Evolutionary conservation across 2,113 vertebrate genomes (phyloP).

Genomic region (Hiodon alosoides): DNA sequence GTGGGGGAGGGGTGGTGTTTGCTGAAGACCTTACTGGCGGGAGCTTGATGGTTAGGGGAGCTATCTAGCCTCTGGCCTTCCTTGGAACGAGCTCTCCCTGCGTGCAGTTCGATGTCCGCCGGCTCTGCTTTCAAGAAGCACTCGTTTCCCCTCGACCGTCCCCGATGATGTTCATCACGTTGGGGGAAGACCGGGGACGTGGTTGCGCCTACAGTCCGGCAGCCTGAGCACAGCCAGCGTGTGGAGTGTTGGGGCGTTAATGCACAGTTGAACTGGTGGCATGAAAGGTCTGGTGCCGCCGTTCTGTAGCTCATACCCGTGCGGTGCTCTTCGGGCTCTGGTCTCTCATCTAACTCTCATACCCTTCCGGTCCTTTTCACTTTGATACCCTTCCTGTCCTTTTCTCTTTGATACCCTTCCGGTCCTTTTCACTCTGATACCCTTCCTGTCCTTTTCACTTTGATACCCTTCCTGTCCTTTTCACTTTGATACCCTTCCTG

Average conservation of each 20-base stretch:
- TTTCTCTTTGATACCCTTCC: slow-evolving; percentile 4
- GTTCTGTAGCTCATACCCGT: background rate
- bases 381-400: background rate
- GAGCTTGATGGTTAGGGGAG: background rate
- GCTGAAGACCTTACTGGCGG: background rate
- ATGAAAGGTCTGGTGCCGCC: background rate
- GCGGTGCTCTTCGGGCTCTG: background rate
- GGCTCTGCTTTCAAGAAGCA: background rate
- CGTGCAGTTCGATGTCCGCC: background rate
- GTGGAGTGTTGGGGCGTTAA: background rate
- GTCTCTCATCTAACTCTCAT: background rate
- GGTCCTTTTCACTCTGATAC: background rate
- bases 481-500: background rate
- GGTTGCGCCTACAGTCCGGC: background rate
- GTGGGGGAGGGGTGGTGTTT: background rate
- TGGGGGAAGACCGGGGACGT: background rate
- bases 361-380: background rate
- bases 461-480: background rate
- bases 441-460: background rate
- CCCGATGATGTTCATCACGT: background rate
- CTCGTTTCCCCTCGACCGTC: background rate
- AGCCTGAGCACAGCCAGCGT: background rate
- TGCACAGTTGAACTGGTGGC: background rate
- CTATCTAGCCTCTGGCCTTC: background rate
- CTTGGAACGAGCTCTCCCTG: background rate